phyloP scores from a whole-genome alignment of 2,113 vertebrate genomes.

The Seriola dumerili region DNA sequence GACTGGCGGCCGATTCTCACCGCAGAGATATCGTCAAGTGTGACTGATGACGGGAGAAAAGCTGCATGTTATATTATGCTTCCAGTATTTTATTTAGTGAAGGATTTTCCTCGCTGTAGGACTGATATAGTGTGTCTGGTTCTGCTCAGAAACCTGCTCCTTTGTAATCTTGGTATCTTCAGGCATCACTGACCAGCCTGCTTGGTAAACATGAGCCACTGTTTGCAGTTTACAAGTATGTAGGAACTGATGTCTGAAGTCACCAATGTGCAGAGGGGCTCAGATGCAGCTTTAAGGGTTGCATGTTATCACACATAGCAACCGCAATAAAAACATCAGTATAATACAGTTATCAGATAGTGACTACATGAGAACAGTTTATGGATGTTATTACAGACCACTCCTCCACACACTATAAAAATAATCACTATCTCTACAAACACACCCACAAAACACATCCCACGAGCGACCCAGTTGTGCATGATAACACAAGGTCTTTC shows the following conservation, averaged over 20 bases:
- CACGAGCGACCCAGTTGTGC: background rate
- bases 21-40: constrained; percentile 90
- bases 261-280: background rate
- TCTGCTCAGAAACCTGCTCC: background rate
- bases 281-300: background rate
- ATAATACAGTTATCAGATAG: background rate
- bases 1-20: constrained; percentile 92
- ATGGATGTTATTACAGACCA: constrained; percentile 18
- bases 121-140: background rate
- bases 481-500: constrained; percentile 36
- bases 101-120: background rate
- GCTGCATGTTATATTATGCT: background rate
- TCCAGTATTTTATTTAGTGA: background rate
- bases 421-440: constrained; percentile 32
- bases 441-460: constrained; percentile 39
- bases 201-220: constrained; percentile 16
- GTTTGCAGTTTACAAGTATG: constrained; percentile 6
- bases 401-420: constrained; percentile 16
- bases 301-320: background rate
- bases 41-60: constrained; percentile 83
- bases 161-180: background rate
- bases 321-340: background rate
- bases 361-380: constrained; percentile 13
- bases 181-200: constrained; percentile 9
- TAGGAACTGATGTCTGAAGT: background rate